Percentiles rank a stretch among this genome's conserved stretches.
These are phyloP conservation scores for Antechinus stuartii DNA, from an alignment of 2,113 vertebrate species.

Conservation along the genomic window DNA sequence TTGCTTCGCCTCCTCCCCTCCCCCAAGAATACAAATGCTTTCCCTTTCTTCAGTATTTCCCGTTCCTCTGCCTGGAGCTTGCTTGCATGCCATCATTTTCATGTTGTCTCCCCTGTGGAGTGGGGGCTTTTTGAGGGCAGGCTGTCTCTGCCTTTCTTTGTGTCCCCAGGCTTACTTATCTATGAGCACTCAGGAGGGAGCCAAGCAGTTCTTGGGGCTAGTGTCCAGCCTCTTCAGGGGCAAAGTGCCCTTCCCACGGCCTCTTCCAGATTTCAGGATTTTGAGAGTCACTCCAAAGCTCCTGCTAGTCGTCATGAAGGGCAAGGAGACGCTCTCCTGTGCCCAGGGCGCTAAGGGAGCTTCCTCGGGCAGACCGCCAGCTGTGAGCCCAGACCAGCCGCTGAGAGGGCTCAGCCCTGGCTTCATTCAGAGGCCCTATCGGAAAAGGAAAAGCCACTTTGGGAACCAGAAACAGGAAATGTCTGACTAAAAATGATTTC, in stretches of 20 bases:
- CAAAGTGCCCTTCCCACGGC: too few species aligned
- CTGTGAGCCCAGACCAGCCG: neutral
- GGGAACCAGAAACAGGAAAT: conserved; percentile 83
- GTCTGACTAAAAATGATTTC: conserved; percentile 81
- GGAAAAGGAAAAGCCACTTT: conserved; percentile 60
- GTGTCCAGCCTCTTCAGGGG: too few species aligned
- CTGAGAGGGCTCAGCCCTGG: conserved; percentile 42
- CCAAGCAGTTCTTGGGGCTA: too few species aligned
- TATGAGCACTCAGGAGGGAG: too few species aligned
- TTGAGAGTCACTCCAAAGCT: neutral
- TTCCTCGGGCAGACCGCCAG: neutral
- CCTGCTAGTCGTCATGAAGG: neutral
- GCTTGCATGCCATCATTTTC: neutral
- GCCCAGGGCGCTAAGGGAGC: neutral
- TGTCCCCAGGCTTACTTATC: neutral
- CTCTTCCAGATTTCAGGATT: neutral
- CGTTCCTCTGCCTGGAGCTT: neutral
- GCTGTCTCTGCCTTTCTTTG: neutral
- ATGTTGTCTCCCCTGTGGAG: too few species aligned
- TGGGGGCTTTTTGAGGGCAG: neutral
- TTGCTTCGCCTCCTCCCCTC: too few species aligned
- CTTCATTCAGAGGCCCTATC: conserved; percentile 67
- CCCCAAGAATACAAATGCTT: too few species aligned
- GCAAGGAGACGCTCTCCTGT: neutral
- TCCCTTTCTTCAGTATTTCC: neutral